Percentiles rank a stretch among this genome's conserved stretches.
phyloP scores from a whole-genome alignment of 2,113 vertebrate species.

The Trematomus loennbergii region DNA sequence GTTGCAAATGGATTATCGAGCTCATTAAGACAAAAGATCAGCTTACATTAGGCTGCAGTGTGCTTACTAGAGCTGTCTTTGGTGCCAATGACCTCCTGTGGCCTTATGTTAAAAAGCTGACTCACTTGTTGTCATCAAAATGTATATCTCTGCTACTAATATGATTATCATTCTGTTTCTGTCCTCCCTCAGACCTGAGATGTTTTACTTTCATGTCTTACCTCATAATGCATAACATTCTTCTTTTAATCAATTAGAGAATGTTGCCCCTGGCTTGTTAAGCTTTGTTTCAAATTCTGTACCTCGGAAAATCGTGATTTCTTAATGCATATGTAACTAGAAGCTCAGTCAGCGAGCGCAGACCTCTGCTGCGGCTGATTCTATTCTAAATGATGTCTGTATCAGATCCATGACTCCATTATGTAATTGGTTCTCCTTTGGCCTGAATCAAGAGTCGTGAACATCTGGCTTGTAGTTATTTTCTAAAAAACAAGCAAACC shows the following conservation, averaged over 20 bases:
- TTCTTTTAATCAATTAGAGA: background rate
- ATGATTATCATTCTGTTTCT: background rate
- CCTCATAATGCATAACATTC: background rate
- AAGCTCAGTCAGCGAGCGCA: too few relatives aligned
- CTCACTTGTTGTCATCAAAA: conserved; percentile 3
- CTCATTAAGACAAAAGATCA: background rate
- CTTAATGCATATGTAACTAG: background rate
- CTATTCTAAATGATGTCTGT: too few relatives aligned
- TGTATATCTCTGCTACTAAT: conserved; percentile 6
- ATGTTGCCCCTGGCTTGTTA: background rate
- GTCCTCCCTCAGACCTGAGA: background rate
- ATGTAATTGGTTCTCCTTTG: too few relatives aligned
- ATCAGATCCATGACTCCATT: too few relatives aligned
- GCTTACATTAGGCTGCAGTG: background rate
- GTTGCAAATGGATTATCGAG: background rate
- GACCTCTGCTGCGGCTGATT: too few relatives aligned
- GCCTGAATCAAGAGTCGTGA: too few relatives aligned
- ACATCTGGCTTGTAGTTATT: too few relatives aligned
- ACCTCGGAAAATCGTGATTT: background rate
- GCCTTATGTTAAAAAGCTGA: conserved; percentile 42
- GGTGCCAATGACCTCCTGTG: conserved; percentile 68
- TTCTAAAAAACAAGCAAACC: too few relatives aligned
- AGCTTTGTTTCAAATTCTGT: conserved; percentile 3
- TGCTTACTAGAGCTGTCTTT: background rate
- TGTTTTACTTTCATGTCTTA: background rate